A percentile compares a stretch with the other conserved stretches of the same genome.
Conservation (phyloP, 2,797 vertebrate genomes). For the Leptoclinus maculatus region DNA sequence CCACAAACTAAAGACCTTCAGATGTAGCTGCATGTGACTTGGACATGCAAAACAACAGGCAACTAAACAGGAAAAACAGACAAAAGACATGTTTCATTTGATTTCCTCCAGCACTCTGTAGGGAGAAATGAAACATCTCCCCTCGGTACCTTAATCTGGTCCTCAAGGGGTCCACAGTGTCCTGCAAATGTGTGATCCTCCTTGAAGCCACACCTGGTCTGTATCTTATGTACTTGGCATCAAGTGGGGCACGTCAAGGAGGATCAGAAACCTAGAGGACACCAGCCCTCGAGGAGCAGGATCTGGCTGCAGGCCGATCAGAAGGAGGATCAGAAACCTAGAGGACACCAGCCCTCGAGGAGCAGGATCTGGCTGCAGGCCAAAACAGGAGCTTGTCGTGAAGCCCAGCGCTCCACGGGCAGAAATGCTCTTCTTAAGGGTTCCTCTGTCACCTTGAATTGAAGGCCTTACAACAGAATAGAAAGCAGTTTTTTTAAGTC, state of each 20-base stretch:
- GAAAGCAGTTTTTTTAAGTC: constrained; percentile 33
- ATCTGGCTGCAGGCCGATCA: constrained; percentile 57
- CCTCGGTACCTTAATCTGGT: not conserved
- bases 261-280: constrained; percentile 61
- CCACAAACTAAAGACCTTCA: not conserved
- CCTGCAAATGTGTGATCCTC: constrained; percentile 45
- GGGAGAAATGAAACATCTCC: not conserved
- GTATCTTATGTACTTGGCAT: constrained; percentile 35
- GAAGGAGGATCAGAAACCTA: constrained; percentile 51
- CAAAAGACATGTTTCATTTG: not conserved
- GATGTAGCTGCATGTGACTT: not conserved
- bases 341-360: constrained; percentile 36
- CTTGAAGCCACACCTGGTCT: constrained; percentile 36
- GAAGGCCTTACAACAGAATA: constrained; percentile 13
- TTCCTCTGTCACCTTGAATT: constrained; percentile 47
- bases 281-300: constrained; percentile 21
- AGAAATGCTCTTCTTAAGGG: constrained; percentile 27
- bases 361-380: constrained; percentile 43
- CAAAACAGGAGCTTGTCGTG: constrained; percentile 43
- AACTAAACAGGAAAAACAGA: not conserved
- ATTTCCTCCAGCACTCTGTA: not conserved
- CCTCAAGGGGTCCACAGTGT: constrained; percentile 6
- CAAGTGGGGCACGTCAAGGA: constrained; percentile 25
- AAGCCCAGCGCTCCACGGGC: constrained; percentile 25
- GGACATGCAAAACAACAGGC: constrained; percentile 2